phyloP scores from a whole-genome alignment of 2,888 invertebrate species.

The Rotaria sp. region DNA sequence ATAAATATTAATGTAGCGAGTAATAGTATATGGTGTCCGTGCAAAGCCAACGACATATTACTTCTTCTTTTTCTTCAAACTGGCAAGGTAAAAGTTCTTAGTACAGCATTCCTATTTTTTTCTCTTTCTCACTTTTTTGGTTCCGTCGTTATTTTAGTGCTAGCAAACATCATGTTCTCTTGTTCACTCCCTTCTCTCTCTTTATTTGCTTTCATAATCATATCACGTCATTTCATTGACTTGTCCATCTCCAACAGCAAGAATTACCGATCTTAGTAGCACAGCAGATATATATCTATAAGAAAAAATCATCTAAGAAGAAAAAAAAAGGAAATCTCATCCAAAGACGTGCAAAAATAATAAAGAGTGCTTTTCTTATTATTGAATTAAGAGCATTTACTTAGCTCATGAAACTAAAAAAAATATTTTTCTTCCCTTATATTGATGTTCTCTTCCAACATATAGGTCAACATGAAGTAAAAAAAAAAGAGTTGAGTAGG shows the following conservation, averaged over 20 bases:
- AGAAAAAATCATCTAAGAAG: not conserved
- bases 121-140: not conserved
- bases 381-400: not conserved
- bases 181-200: not conserved
- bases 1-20: not conserved
- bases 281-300: not conserved
- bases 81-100: not conserved
- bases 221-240: not conserved
- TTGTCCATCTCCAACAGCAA: not conserved
- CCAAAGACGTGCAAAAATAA: not conserved
- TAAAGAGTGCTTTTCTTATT: not conserved
- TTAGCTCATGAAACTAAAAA: not conserved
- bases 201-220: not conserved
- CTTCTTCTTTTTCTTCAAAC: not conserved
- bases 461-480: not conserved
- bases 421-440: not conserved
- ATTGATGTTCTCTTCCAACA: not conserved
- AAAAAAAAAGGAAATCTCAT: not conserved
- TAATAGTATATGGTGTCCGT: not conserved
- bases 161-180: not conserved
- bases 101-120: not conserved
- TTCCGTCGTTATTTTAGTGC: not conserved
- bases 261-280: not conserved
- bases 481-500: not conserved
- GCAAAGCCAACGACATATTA: not conserved